Evolutionary conservation across 2,797 vertebrate species (phyloP), one percentile per base, ranked within the genome.

Genomic region (Sebastes aleutianus): DNA sequence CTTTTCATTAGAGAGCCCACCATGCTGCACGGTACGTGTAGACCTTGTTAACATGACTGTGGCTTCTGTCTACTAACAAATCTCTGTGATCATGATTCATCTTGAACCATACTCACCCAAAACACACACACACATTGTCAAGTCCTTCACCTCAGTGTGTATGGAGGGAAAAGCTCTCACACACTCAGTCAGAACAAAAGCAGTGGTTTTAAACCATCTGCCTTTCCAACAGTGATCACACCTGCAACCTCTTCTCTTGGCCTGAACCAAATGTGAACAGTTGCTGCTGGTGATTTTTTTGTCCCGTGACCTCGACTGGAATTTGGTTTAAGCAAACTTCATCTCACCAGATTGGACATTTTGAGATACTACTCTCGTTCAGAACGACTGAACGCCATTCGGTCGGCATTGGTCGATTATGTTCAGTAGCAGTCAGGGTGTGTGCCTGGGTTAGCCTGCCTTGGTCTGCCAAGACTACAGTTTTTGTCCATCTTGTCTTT

Each of bases 11-110:
- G 39, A 56, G 74, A 74, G 77, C 88, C 88, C 88, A 91, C 88
- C 87, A 78, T 88, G 88, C 89, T 82, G 71, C 88, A 84, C 67
- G 4, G 50, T 83, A 70, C 73, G 84, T 68, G 79, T 65, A 89
- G 83, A 82, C 77, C 75, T 83, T 34, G 50, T 88, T 87, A 85
- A 83, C 67, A 75, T 61, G 69, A 79, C 58, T 80, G 82, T 80
- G 74, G 85, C 84, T 88, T 90, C 82, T 90, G 90, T 90, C 90
- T 92, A 36, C 76, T 11, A 85, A 90, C 89, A 90, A 82, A 79
- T 89, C 69, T 73, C 74, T 83, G 61, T 78, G 80, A 86, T 74
- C 31, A 16, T 65, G 63, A 65, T 26, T 39, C 63, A 68, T 69
- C 36, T 74, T 4, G 1, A n/a, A 58, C 73, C 59, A 61, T 67